Evolutionary conservation across 2,888 invertebrate genomes (phyloP).

Genomic region (Agrotis ipsilon): DNA sequence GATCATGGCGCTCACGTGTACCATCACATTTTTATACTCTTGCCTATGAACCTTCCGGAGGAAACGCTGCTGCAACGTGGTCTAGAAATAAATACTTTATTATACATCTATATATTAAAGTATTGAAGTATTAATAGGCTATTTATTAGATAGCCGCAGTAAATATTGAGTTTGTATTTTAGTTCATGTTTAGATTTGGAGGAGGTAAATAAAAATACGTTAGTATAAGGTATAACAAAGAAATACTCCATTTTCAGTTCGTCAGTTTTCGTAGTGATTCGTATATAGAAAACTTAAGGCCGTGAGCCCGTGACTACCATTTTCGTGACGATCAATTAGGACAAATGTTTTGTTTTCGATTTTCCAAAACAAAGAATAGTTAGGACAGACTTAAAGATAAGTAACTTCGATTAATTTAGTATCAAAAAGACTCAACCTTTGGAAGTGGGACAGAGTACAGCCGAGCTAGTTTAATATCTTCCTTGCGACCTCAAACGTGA

Average conservation of each 20-base stretch:
- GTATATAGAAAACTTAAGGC: not conserved
- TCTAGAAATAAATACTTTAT: not conserved
- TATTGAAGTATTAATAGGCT: too few species aligned
- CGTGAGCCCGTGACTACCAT: not conserved
- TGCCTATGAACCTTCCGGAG: not conserved
- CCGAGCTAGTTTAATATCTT: not conserved
- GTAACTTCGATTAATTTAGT: too few species aligned
- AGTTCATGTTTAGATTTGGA: too few species aligned
- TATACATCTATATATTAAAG: too few species aligned
- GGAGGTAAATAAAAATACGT: too few species aligned
- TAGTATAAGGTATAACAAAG: too few species aligned
- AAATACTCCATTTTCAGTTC: too few species aligned
- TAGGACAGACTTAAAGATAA: too few species aligned
- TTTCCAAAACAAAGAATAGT: too few species aligned
- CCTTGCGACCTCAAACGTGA: constrained; percentile 36
- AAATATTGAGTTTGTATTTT: too few species aligned
- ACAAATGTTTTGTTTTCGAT: not conserved
- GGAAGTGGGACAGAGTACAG: not conserved
- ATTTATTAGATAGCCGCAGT: too few species aligned
- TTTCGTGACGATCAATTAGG: not conserved
- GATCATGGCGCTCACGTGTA: constrained; percentile 70
- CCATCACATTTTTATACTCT: constrained; percentile 55
- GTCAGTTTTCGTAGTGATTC: not conserved
- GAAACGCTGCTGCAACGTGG: constrained; percentile 2
- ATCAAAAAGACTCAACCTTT: not conserved